These are phyloP conservation scores for Sapajus apella DNA, from an alignment of 2,113 vertebrate species.

Conservation along the genomic window DNA sequence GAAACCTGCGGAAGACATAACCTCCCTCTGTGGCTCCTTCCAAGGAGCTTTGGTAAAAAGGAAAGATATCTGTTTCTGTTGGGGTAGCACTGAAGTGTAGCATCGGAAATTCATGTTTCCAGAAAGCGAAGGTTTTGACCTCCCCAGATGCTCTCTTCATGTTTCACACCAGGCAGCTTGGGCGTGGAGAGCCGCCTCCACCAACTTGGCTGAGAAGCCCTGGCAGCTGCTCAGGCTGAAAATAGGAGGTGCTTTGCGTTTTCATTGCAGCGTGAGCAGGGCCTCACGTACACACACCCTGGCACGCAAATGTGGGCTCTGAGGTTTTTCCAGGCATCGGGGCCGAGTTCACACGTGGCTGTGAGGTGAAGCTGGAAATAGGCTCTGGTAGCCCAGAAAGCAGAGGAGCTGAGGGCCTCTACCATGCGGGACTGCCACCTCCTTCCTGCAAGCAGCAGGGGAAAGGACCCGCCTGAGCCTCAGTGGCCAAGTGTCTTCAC, in stretches of 20 bases:
- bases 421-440: conserved; percentile 59
- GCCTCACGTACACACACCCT: conserved; percentile 85
- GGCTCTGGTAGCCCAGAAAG: conserved; percentile 70
- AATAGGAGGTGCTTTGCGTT: conserved; percentile 87
- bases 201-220: conserved; percentile 74
- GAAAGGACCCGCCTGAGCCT: not conserved
- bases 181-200: conserved; percentile 60
- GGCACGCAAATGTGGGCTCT: conserved; percentile 60
- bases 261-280: conserved; percentile 83
- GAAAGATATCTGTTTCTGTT: not conserved
- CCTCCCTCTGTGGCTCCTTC: not conserved
- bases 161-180: conserved; percentile 40
- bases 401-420: conserved; percentile 68
- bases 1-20: not conserved
- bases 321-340: conserved; percentile 70
- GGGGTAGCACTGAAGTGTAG: not conserved
- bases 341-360: conserved; percentile 67
- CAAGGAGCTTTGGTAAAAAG: not conserved
- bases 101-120: not conserved
- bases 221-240: conserved; percentile 86
- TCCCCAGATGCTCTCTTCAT: conserved; percentile 19
- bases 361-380: conserved; percentile 74
- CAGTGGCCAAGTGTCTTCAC: not conserved
- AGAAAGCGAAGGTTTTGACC: conserved; percentile 48
- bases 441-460: conserved; percentile 67